Evolutionary conservation across 2,113 vertebrate species (phyloP), one percentile per base, ranked within the genome.

Genomic region (Tupaia tana): DNA sequence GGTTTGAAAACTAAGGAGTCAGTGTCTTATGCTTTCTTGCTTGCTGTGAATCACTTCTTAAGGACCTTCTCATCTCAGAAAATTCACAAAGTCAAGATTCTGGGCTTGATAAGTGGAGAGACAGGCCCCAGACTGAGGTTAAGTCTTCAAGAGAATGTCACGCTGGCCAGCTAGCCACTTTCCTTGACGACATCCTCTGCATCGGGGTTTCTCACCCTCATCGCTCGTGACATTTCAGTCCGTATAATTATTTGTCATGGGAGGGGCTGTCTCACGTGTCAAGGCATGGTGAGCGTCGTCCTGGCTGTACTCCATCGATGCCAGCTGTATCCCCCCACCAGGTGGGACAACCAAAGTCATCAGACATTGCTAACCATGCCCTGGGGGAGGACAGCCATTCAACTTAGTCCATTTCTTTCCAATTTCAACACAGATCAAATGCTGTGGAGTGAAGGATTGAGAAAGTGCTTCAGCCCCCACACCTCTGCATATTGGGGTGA

Each of bases 41-140:
- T 81, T n/a, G n/a, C 81, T 73, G 15, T 4, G 25, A 86, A 59
- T 89, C 22, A 79, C 89, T 63, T 91, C 70, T 90, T 83, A 16
- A 34, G 84, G 34, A 43, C 12, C 15, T 93, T 59, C 52, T 73
- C 31, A 43, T 71, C 66, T 87, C 56, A 29, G 69, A 93, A 43
- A 93, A 91, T 86, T 89, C 59, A 83, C 27, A 78, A n/a, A 89
- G 69, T 54, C 34, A 69, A 19, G n/a, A 20, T 84, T 78, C 10
- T 24, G n/a, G 27, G 75, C 69, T 73, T 88, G 75, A 75, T 7
- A 29, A 15, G 43, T 70, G 82, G 83, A 93, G 90, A 61, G 74
- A 31, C 58, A 81, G 86, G 52, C 22, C n/a, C 25, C 9, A 54
- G 31, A 15, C 11, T 25, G 84, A 93, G 29, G 61, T 54, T 64